Conservation (phyloP, 1,140 invertebrate genomes). For the Adelges cooleyi region DNA sequence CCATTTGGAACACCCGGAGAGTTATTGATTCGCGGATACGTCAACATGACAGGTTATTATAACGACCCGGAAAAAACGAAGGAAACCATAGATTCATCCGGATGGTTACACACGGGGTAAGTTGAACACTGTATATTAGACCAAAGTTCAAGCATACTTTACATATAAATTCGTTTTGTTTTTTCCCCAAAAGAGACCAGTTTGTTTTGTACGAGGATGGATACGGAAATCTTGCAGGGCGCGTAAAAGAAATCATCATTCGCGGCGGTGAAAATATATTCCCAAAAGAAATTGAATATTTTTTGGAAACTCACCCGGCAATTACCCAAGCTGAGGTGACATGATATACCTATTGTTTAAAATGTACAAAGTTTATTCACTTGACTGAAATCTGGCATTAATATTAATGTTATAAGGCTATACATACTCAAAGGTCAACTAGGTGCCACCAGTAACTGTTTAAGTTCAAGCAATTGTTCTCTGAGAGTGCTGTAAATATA, state of each 20-base stretch:
- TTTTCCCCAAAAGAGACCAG: too few relatives aligned
- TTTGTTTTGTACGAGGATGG: constrained; percentile 63
- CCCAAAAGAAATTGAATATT: constrained; percentile 77
- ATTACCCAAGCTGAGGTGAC: constrained; percentile 61
- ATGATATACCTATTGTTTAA: too few relatives aligned
- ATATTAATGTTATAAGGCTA: too few relatives aligned
- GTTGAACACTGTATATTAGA: too few relatives aligned
- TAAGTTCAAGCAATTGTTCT: too few relatives aligned
- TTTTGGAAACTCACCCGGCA: constrained; percentile 61
- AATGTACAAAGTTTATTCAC: too few relatives aligned
- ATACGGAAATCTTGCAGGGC: constrained; percentile 65
- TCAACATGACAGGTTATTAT: constrained; percentile 77
- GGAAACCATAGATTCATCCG: constrained; percentile 53
- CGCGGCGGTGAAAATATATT: constrained; percentile 86
- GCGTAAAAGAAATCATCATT: constrained; percentile 83
- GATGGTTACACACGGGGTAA: constrained; percentile 85
- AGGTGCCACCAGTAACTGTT: too few relatives aligned
- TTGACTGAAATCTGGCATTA: too few relatives aligned
- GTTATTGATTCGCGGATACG: constrained; percentile 68
- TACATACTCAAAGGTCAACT: too few relatives aligned
- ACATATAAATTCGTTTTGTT: too few relatives aligned
- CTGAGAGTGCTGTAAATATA: too few relatives aligned
- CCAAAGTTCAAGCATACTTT: too few relatives aligned
- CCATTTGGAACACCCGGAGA: constrained; percentile 69
- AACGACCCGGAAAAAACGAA: constrained; percentile 67